Evolutionary conservation across 2,888 invertebrate species (phyloP), one percentile per base, ranked within the genome.

Genomic region (Leuctra nigra): DNA sequence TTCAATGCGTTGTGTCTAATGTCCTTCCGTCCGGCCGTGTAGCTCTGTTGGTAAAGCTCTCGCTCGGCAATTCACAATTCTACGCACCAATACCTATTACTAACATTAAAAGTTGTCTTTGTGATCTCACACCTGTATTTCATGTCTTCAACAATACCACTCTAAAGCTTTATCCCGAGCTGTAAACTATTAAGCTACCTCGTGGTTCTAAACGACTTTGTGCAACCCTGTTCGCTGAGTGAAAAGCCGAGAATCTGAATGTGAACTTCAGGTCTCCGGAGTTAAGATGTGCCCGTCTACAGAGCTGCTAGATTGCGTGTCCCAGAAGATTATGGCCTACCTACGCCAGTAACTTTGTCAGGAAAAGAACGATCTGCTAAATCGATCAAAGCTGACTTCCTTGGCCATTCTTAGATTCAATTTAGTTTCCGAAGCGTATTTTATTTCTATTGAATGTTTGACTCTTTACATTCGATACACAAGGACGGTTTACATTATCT

Each of bases 221-320:
- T 44, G 23, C 6, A 16, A 9, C 44, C 44, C 44, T 44, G 44
- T 2, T 7, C 39, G 44, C 38, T 38, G 9, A 23, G 44, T 16
- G 44, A 20, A 13, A 44, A 23, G 23, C 20, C 22, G 44, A 23
- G 44, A 44, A 20, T 44, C 20, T 44, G 44, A 44, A 44, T 18
- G 23, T 20, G 22, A 11, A 29, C 7, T 29, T 29, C 29, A 29
- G 39, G 44, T 16, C 44, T 44, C 29, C 22, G n/a, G 23, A 20
- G 44, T 44, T 44, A 20, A 44, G 44, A 44, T 44, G 44, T 44
- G 44, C 23, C n/a, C n/a, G n/a, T n/a, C n/a, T n/a, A n/a, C n/a
- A 44, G 22, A 44, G 44, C 44, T n/a, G 22, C 23, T n/a, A 44
- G 44, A 44, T 44, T 20, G 44, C 44, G 44, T 44, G 44, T 18